Evolutionary conservation across 2,888 invertebrate genomes (phyloP).

Genomic region (Hydraecia micacea): DNA sequence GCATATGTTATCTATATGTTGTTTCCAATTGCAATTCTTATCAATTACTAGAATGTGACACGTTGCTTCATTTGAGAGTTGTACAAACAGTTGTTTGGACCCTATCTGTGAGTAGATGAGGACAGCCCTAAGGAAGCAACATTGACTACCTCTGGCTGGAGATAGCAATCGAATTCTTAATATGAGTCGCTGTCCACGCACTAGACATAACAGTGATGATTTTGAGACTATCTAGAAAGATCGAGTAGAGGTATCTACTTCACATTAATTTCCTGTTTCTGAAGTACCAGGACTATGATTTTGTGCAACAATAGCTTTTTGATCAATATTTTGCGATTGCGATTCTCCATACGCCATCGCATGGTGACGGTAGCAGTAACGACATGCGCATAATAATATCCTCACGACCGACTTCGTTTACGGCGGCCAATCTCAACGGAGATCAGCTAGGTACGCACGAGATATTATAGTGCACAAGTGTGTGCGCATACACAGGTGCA

Average conservation of each 20-base stretch:
- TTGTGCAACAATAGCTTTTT: not conserved
- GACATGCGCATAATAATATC: slow-evolving; percentile 7
- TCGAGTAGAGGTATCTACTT: not conserved
- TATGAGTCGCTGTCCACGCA: not conserved
- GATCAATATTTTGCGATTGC: slow-evolving; percentile 7
- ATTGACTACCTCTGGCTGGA: not conserved
- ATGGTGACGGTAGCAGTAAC: not conserved
- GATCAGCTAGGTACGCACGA: not conserved
- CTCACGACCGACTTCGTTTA: not conserved
- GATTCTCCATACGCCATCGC: slow-evolving; percentile 3
- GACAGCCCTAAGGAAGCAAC: not conserved
- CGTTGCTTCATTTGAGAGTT: slow-evolving; percentile 4
- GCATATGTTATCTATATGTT: no score
- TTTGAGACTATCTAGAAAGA: not conserved
- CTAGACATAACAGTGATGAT: not conserved
- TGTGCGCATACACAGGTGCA: no score
- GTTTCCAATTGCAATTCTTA: no score
- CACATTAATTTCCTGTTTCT: not conserved
- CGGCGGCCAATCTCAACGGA: not conserved
- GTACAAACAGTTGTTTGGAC: not conserved
- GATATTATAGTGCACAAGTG: no score
- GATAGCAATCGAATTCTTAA: not conserved
- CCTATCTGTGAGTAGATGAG: not conserved
- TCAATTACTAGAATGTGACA: no score
- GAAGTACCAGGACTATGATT: not conserved